phyloP scores from a whole-genome alignment of 2,888 invertebrate genomes.

The Idaea biselata region DNA sequence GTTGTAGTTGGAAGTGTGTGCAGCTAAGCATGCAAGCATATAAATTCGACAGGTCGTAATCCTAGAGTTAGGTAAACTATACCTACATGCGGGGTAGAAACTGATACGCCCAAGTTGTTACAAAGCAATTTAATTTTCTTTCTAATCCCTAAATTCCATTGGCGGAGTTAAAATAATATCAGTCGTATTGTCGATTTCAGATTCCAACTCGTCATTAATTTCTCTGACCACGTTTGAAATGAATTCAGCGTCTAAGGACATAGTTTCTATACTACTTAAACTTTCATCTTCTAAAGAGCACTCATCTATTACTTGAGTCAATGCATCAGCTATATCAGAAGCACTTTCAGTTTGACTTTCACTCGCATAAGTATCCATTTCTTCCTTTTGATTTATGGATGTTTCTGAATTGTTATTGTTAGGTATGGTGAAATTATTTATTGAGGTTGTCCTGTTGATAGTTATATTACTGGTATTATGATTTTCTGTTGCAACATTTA shows the following conservation, averaged over 20 bases:
- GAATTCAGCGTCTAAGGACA: slow-evolving; percentile 54
- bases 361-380: background rate
- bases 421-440: slow-evolving; percentile 19
- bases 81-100: too few species aligned
- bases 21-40: too few species aligned
- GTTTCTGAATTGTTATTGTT: background rate
- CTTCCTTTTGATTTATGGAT: background rate
- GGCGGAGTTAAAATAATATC: slow-evolving; percentile 60
- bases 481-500: slow-evolving; percentile 7
- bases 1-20: too few species aligned
- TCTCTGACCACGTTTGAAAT: slow-evolving; percentile 55
- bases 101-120: too few species aligned
- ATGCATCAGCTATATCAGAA: slow-evolving; percentile 56
- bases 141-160: slow-evolving; percentile 48
- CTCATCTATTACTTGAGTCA: slow-evolving; percentile 63
- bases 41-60: too few species aligned
- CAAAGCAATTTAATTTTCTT: too few species aligned
- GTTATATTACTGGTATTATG: slow-evolving; percentile 10
- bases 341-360: slow-evolving; percentile 2
- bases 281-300: slow-evolving; percentile 34
- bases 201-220: slow-evolving; percentile 50
- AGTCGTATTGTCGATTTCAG: slow-evolving; percentile 28
- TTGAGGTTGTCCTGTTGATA: slow-evolving; percentile 6
- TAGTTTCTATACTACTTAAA: slow-evolving; percentile 29
- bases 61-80: too few species aligned